Conservation (phyloP, 2,113 vertebrate genomes). For the Arvicanthis niloticus region DNA sequence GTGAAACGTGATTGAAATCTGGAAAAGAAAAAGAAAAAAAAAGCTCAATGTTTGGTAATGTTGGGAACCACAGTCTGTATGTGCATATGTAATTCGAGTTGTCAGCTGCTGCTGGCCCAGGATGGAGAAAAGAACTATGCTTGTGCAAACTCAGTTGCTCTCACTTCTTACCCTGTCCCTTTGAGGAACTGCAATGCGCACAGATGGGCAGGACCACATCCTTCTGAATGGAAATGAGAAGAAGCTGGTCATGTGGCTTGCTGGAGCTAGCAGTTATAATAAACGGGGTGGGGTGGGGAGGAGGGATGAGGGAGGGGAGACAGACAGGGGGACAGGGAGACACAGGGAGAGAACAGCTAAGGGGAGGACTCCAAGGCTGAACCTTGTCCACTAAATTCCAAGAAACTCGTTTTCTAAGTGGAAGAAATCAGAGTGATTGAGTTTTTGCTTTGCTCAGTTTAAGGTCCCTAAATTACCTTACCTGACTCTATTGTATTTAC, state of each 20-base stretch:
- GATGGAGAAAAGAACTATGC: neutral
- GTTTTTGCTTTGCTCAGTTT: constrained; percentile 5
- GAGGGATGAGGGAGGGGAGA: neutral
- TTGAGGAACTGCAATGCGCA: neutral
- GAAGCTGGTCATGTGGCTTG: neutral
- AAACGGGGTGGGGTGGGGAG: neutral
- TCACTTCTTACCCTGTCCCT: neutral
- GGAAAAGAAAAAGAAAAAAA: too few relatives aligned
- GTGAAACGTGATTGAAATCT: neutral
- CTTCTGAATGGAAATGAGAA: neutral
- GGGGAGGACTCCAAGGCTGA: neutral
- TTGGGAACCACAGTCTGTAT: neutral
- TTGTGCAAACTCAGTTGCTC: neutral
- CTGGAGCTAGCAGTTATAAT: neutral
- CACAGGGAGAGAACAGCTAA: neutral
- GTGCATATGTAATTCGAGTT: neutral
- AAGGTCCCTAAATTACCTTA: neutral
- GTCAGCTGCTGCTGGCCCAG: neutral
- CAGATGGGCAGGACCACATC: neutral
- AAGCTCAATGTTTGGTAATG: neutral
- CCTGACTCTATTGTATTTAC: neutral
- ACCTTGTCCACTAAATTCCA: neutral
- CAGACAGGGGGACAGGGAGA: neutral
- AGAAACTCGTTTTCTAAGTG: neutral
- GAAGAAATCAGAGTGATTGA: neutral